Evolutionary conservation across 2,888 invertebrate genomes (phyloP).

Genomic region (Microdon myrmicae): DNA sequence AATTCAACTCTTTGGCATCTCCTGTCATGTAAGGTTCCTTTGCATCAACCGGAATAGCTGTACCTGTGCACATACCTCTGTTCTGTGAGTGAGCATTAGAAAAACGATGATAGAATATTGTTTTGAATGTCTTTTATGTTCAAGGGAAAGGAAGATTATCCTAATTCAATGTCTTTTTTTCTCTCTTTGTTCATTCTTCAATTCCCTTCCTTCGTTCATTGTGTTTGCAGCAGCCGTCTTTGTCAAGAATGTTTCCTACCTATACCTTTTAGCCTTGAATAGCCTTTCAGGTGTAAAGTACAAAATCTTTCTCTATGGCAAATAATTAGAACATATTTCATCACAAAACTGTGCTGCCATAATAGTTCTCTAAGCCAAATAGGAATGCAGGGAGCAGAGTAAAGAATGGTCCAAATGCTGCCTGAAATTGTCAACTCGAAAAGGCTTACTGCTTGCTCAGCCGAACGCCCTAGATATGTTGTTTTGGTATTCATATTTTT

Average conservation of each 20-base stretch:
- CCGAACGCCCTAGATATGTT: constrained; percentile 12
- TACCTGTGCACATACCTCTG: background rate
- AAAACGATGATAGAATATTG: constrained; percentile 30
- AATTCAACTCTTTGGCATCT: constrained; percentile 18
- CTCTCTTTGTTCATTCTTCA: too few relatives aligned
- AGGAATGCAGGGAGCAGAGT: background rate
- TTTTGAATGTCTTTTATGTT: constrained; percentile 42
- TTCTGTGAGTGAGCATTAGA: constrained; percentile 33
- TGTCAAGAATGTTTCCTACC: constrained; percentile 32
- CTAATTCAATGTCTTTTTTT: too few relatives aligned
- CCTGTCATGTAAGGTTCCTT: too few relatives aligned
- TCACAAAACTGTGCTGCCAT: constrained; percentile 16
- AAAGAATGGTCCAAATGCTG: constrained; percentile 20
- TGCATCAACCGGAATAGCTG: constrained; percentile 5
- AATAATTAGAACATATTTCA: constrained; percentile 37
- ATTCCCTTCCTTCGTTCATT: too few relatives aligned
- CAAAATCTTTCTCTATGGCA: constrained; percentile 8
- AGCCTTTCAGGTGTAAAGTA: constrained; percentile 5
- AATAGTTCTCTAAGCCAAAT: too few relatives aligned
- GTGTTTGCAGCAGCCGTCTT: too few relatives aligned
- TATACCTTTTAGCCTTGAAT: constrained; percentile 14
- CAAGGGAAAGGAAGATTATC: constrained; percentile 35
- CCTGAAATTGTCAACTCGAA: constrained; percentile 18
- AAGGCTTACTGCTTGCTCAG: constrained; percentile 9
- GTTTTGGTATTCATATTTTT: too few relatives aligned